Evolutionary conservation across 2,888 invertebrate genomes (phyloP), one percentile per base, ranked within the genome.

Genomic region (Callyntrura sp.): DNA sequence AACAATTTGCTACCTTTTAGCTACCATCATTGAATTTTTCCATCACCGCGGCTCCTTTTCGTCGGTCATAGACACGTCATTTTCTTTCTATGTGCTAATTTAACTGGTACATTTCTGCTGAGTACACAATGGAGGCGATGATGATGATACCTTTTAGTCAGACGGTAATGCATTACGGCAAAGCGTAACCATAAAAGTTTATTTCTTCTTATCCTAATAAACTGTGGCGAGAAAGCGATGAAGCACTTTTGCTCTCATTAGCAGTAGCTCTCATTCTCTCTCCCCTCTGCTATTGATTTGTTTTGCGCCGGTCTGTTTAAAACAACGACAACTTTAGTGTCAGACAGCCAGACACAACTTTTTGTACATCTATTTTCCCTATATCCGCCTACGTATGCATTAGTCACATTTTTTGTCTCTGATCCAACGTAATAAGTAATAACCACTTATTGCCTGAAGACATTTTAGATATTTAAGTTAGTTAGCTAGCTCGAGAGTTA

Each of bases 301-400:
- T 79, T 60, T 45, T 79, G 70, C 70, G 81, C 88, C 78, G 45
- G 88, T 88, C 76, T 76, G 55, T 76, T 76, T 6, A 76, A 51
- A 76, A 43, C 68, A 5, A 43, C 17, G 0, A 60, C 2, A 60
- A 60, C 60, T 8, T 60, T 60, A 3, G 6, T 20, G n/a, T 60
- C 23, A 23, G 20, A 8, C 2, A 60, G 60, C 9, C 17, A 20
- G 20, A 60, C 3, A 9, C 12, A 1, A 8, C 60, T 23, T 57
- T 57, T 20, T 60, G 8, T 23, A 2, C 17, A 12, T 55, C 55
- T 55, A 14, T n/a, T 28, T 65, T 65, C 65, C 25, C 0, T n/a
- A 11, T 14, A 9, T 60, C 20, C 23, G 9, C 11, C 20, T 65
- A 2, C 14, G 14, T 28, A 65, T 60, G 2, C 60, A 17, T 60